These are phyloP conservation scores for Bufo bufo DNA, from an alignment of 2,113 vertebrate genomes.

Conservation along the genomic window DNA sequence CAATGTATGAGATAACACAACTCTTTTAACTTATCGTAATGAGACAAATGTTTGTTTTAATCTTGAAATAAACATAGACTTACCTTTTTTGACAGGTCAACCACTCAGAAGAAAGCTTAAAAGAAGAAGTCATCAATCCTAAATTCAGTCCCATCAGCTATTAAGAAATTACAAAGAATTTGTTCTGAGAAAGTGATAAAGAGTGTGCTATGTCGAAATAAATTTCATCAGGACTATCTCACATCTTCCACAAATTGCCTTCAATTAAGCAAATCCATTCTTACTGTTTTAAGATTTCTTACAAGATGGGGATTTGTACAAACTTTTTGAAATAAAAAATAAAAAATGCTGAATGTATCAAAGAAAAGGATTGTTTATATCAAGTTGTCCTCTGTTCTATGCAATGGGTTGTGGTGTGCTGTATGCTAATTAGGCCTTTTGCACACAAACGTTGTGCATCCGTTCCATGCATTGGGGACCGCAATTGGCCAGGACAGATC, in stretches of 20 bases:
- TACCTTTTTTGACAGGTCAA: conserved; percentile 10
- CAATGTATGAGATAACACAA: too few species aligned
- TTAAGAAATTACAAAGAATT: neutral
- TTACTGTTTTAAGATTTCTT: conserved; percentile 16
- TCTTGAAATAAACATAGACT: neutral
- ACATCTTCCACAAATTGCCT: conserved; percentile 46
- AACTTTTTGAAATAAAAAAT: conserved; percentile 17
- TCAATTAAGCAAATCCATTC: neutral
- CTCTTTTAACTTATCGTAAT: too few species aligned
- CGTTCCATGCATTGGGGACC: too few species aligned
- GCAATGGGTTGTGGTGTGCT: conserved; percentile 9
- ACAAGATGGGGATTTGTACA: conserved; percentile 33
- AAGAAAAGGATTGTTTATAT: conserved; percentile 21
- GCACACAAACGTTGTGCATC: too few species aligned
- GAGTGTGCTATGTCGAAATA: conserved; percentile 9
- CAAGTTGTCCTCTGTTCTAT: conserved; percentile 4
- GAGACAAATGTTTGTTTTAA: neutral
- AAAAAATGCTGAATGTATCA: conserved; percentile 41
- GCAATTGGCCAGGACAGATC: too few species aligned
- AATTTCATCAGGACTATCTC: conserved; percentile 10
- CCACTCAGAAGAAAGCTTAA: conserved; percentile 31
- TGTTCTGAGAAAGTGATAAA: neutral
- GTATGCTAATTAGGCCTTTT: neutral
- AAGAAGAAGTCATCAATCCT: conserved; percentile 49
- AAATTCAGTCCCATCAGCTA: neutral